A percentile compares a stretch with the other conserved stretches of the same genome.
These are phyloP conservation scores for Yoshiicerus persimilis DNA, from an alignment of 1,140 invertebrate species.

Conservation along the genomic window DNA sequence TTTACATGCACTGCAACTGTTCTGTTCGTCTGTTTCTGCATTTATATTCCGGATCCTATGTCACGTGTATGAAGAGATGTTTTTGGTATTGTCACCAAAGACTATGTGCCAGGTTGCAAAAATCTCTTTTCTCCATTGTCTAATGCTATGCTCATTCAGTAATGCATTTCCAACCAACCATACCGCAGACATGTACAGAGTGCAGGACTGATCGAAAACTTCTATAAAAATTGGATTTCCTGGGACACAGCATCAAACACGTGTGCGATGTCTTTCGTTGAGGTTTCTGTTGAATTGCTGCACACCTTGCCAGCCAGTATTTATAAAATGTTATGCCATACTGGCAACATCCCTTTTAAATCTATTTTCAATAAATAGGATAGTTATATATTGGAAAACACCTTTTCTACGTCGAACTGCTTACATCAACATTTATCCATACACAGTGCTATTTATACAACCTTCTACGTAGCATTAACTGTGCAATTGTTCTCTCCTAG, in stretches of 20 bases:
- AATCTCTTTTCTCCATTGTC: background rate
- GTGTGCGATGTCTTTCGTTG: background rate
- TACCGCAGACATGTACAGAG: too few relatives aligned
- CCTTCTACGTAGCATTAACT: too few relatives aligned
- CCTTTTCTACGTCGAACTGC: background rate
- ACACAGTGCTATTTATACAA: too few relatives aligned
- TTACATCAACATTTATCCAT: background rate
- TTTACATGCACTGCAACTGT: background rate
- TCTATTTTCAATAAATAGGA: background rate
- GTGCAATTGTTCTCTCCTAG: too few relatives aligned
- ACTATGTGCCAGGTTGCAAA: background rate
- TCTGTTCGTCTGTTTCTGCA: background rate
- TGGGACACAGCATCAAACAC: background rate
- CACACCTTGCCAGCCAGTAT: background rate
- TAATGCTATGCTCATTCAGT: background rate
- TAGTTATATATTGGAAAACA: background rate
- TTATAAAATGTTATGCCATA: background rate
- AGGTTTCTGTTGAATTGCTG: background rate
- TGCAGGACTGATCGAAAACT: background rate
- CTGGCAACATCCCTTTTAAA: background rate
- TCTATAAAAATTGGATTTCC: background rate
- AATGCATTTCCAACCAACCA: background rate
- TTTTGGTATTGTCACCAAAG: background rate
- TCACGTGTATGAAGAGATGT: background rate
- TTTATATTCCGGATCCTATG: background rate